phyloP scores from a whole-genome alignment of 2,888 invertebrate genomes.

The Notodonta dromedarius region DNA sequence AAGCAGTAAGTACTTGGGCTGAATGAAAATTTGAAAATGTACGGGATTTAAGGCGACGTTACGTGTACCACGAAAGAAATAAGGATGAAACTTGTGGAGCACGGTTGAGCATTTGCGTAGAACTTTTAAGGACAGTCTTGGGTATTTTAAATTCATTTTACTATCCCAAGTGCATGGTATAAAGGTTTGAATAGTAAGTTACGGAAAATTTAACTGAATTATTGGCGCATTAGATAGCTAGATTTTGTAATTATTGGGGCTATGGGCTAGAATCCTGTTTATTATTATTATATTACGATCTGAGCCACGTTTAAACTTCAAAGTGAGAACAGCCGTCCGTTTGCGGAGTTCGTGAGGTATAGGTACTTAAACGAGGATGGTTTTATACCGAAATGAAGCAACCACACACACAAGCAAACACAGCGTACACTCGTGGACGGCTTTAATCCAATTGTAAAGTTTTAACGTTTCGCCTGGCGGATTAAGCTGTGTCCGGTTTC shows the following conservation, averaged over 20 bases:
- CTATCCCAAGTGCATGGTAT: too few species aligned
- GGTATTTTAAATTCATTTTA: too few species aligned
- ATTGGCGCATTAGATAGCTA: too few species aligned
- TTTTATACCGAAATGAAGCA: conserved; percentile 38
- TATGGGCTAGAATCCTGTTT: not conserved
- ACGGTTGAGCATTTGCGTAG: too few species aligned
- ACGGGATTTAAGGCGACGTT: conserved; percentile 35
- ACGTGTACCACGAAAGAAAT: not conserved
- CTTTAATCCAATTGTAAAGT: conserved; percentile 23
- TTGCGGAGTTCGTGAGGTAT: conserved; percentile 42
- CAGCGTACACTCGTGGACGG: conserved; percentile 13
- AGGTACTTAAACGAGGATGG: conserved; percentile 49
- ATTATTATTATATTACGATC: not conserved
- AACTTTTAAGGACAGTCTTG: too few species aligned
- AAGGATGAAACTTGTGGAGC: not conserved
- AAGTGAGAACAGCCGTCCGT: conserved; percentile 43
- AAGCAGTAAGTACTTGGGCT: conserved; percentile 30
- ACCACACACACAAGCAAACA: conserved; percentile 43
- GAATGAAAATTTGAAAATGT: conserved; percentile 54
- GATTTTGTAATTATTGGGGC: too few species aligned
- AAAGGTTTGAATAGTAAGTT: too few species aligned
- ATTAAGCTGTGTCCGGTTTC: conserved; percentile 1
- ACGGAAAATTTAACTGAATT: too few species aligned
- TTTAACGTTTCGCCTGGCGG: conserved; percentile 15
- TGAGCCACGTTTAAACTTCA: conserved; percentile 19